Conservation (phyloP, 2,888 invertebrate genomes). For the Torymus tubicola region DNA sequence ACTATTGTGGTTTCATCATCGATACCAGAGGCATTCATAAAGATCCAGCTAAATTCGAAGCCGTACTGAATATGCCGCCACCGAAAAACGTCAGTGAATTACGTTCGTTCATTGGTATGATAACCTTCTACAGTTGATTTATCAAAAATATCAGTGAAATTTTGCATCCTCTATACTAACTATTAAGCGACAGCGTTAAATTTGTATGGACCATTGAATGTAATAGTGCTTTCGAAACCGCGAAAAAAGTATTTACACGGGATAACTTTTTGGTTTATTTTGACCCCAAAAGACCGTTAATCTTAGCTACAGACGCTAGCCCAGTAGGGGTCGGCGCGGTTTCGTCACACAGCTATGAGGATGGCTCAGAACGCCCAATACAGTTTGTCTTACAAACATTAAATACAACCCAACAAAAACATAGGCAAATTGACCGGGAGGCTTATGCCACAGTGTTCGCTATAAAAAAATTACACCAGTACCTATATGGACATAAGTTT, state of each 20-base stretch:
- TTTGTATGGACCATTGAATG: neutral
- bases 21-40: constrained; percentile 2
- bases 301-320: constrained; percentile 2
- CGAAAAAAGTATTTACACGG: neutral
- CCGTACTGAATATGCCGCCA: neutral
- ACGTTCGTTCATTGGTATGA: constrained; percentile 10
- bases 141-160: no score
- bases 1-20: constrained; percentile 2
- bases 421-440: constrained; percentile 12
- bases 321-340: no score
- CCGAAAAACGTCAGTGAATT: neutral
- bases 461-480: constrained; percentile 4
- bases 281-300: neutral
- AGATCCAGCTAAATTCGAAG: neutral
- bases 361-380: no score
- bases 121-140: neutral
- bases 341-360: no score
- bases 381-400: neutral
- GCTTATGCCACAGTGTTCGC: neutral
- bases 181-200: neutral
- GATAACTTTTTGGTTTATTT: constrained; percentile 6
- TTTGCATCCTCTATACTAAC: neutral
- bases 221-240: neutral
- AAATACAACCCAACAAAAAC: neutral
- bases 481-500: constrained; percentile 8